Evolutionary conservation across 2,888 invertebrate genomes (phyloP).

Genomic region (Amphipoea oculea): DNA sequence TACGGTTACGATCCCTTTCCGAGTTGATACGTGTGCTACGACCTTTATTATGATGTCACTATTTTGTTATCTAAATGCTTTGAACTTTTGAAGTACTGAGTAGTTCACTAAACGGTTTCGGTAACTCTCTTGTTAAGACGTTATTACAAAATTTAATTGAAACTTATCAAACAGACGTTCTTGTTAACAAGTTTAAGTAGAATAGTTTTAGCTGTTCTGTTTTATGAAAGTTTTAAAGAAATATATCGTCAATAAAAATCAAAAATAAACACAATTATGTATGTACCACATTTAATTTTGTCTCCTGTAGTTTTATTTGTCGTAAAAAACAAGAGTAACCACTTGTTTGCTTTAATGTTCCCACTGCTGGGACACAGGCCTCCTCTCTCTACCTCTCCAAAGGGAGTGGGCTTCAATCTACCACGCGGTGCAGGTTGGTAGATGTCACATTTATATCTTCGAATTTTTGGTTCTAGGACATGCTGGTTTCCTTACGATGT

Average conservation of each 20-base stretch:
- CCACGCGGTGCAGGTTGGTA: no score
- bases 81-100: neutral
- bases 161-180: conserved; percentile 4
- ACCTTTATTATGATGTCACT: conserved; percentile 6
- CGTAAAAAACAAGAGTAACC: neutral
- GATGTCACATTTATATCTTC: no score
- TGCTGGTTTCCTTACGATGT: no score
- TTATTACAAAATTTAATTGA: conserved; percentile 36
- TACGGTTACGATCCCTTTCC: no score
- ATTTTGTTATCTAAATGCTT: conserved; percentile 23
- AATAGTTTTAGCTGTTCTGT: conserved; percentile 2
- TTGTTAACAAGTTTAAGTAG: neutral
- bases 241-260: neutral
- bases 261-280: neutral
- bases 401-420: no score
- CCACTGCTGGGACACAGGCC: no score
- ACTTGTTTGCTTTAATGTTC: neutral
- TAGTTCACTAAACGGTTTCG: conserved; percentile 7
- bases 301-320: neutral
- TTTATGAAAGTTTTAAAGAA: neutral
- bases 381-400: no score
- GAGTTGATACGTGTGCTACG: no score
- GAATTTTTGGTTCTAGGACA: no score
- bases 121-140: conserved; percentile 16
- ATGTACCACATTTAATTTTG: neutral